Conservation (phyloP, 2,797 vertebrate species). For the Hyperoplus lanceolatus region DNA sequence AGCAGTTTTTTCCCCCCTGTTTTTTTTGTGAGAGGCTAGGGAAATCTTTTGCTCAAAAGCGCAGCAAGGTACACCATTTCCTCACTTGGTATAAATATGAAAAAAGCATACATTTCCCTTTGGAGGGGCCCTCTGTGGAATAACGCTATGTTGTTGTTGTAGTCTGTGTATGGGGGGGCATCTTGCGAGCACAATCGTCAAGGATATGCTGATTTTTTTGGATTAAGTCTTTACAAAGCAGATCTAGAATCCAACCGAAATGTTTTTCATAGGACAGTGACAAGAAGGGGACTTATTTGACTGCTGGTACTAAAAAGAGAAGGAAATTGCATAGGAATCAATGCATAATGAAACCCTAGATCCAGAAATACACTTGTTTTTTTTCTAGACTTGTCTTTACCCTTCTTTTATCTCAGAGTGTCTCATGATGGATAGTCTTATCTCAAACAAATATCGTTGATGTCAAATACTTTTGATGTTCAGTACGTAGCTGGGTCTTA, state of each 20-base stretch:
- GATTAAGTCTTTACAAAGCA: slow-evolving; percentile 39
- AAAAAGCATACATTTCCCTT: slow-evolving; percentile 66
- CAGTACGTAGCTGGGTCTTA: slow-evolving; percentile 61
- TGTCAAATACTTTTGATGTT: slow-evolving; percentile 71
- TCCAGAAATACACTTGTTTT: background rate
- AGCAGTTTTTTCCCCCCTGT: background rate
- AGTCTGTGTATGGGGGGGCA: slow-evolving; percentile 40
- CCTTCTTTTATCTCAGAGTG: slow-evolving; percentile 31
- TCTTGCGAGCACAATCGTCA: slow-evolving; percentile 18
- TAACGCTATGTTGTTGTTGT: slow-evolving; percentile 59
- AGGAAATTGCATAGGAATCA: slow-evolving; percentile 39
- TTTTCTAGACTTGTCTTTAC: slow-evolving; percentile 24
- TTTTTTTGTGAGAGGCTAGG: slow-evolving; percentile 70
- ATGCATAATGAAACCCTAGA: slow-evolving; percentile 43
- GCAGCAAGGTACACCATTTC: slow-evolving; percentile 63
- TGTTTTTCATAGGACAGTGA: slow-evolving; percentile 22
- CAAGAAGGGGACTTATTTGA: background rate
- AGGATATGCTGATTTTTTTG: slow-evolving; percentile 53
- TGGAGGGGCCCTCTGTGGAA: slow-evolving; percentile 59
- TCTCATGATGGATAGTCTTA: slow-evolving; percentile 68
- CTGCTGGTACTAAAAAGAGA: slow-evolving; percentile 19
- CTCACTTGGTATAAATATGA: slow-evolving; percentile 80
- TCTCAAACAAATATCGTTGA: slow-evolving; percentile 60
- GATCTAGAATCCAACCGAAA: slow-evolving; percentile 34
- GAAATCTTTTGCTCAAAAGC: slow-evolving; percentile 77